These are phyloP conservation scores for Coryphaenoides rupestris DNA, from an alignment of 2,113 vertebrate species.

Conservation along the genomic window DNA sequence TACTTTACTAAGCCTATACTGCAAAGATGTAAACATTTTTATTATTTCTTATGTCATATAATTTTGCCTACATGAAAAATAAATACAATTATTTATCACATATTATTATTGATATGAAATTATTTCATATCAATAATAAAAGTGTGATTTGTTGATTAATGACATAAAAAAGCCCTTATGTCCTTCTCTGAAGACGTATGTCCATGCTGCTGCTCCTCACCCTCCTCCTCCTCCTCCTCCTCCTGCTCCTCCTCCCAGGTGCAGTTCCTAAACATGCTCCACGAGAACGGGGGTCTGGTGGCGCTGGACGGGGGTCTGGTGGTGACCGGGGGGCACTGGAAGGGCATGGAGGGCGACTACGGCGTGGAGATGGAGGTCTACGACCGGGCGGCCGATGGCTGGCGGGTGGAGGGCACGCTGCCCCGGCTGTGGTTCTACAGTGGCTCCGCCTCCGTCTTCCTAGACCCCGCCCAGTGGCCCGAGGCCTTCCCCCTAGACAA, in stretches of 20 bases:
- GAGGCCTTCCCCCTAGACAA: conserved; percentile 69
- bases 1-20: too few species aligned
- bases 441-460: conserved; percentile 82
- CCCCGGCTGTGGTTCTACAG: conserved; percentile 94
- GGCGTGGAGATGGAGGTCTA: conserved; percentile 92
- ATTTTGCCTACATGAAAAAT: too few species aligned
- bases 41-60: too few species aligned
- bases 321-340: conserved; percentile 92
- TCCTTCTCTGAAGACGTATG: too few species aligned
- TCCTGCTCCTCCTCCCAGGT: conserved; percentile 67
- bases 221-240: not conserved
- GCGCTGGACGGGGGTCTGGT: conserved; percentile 77
- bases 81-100: too few species aligned
- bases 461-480: conserved; percentile 85
- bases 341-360: conserved; percentile 93
- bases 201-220: too few species aligned
- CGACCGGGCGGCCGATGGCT: conserved; percentile 74
- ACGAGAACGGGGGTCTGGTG: conserved; percentile 90
- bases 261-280: conserved; percentile 88
- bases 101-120: too few species aligned
- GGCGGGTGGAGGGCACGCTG: conserved; percentile 80
- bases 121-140: too few species aligned
- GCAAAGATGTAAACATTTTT: too few species aligned
- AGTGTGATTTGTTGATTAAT: too few species aligned
- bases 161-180: too few species aligned